phyloP scores from a whole-genome alignment of 2,113 vertebrate species.

The Catharus bicknelli region DNA sequence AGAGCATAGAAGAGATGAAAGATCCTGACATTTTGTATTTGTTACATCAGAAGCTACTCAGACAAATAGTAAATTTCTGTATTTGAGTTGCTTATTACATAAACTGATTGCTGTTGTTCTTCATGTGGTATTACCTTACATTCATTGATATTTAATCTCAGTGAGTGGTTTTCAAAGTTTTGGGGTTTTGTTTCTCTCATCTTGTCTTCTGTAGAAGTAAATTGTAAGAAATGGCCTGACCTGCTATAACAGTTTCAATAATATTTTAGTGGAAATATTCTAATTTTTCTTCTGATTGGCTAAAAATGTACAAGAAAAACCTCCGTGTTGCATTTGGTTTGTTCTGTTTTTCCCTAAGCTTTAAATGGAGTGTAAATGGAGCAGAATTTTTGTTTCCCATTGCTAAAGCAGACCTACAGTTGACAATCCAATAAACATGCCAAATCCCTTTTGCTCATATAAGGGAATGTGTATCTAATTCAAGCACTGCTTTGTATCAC shows the following conservation, averaged over 20 bases:
- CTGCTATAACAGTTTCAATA: not conserved
- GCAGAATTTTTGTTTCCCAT: not conserved
- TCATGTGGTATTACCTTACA: not conserved
- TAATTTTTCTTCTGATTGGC: not conserved
- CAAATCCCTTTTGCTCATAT: not conserved
- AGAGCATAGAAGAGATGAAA: not conserved
- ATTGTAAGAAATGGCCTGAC: not conserved
- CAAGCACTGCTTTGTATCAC: not conserved
- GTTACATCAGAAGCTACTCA: not conserved
- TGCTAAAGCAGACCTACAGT: not conserved
- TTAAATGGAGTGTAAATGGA: not conserved
- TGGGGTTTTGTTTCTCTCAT: not conserved
- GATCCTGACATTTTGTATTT: not conserved
- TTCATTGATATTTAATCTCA: not conserved
- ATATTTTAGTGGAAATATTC: not conserved
- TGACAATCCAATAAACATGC: not conserved
- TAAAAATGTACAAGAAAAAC: not conserved
- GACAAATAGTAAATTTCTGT: not conserved
- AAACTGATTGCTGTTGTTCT: not conserved
- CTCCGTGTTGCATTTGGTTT: not conserved
- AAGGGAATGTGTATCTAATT: not conserved
- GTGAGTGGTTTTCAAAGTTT: not conserved
- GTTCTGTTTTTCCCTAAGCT: not conserved
- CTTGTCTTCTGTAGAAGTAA: not conserved
- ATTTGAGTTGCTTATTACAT: not conserved